Evolutionary conservation across 2,113 vertebrate species (phyloP).

Genomic region (Ptyas mucosa): DNA sequence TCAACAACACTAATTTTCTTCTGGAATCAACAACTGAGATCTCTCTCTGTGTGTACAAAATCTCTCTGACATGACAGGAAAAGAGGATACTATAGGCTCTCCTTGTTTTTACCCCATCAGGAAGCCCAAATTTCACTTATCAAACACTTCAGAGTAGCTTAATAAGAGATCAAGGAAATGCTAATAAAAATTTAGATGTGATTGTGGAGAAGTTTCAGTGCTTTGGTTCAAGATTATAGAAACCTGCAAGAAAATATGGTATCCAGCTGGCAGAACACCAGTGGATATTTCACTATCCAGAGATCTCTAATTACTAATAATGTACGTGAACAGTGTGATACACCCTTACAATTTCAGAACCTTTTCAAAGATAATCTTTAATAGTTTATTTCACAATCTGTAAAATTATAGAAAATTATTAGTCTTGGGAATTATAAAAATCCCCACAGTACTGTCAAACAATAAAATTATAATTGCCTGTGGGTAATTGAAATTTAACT

Average conservation of each 20-base stretch:
- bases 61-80: conserved; percentile 12
- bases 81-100: neutral
- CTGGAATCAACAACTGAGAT: neutral
- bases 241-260: conserved; percentile 66
- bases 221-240: conserved; percentile 68
- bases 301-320: conserved; percentile 81
- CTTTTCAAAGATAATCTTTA: conserved; percentile 84
- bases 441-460: conserved; percentile 77
- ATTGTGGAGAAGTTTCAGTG: conserved; percentile 68
- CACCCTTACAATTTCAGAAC: conserved; percentile 77
- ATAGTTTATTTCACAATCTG: conserved; percentile 85
- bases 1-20: neutral
- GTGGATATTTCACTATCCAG: conserved; percentile 74
- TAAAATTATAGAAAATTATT: conserved; percentile 85
- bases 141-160: conserved; percentile 46
- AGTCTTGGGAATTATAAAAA: conserved; percentile 81
- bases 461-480: conserved; percentile 85
- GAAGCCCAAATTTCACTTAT: conserved; percentile 48
- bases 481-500: conserved; percentile 84
- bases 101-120: conserved; percentile 48
- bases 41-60: neutral
- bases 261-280: conserved; percentile 65
- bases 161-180: conserved; percentile 61
- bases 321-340: conserved; percentile 77
- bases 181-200: conserved; percentile 69